Percentiles rank a stretch among this genome's conserved stretches.
Conservation (phyloP, 2,888 invertebrate genomes). For the Agonopterix subpropinquella region DNA sequence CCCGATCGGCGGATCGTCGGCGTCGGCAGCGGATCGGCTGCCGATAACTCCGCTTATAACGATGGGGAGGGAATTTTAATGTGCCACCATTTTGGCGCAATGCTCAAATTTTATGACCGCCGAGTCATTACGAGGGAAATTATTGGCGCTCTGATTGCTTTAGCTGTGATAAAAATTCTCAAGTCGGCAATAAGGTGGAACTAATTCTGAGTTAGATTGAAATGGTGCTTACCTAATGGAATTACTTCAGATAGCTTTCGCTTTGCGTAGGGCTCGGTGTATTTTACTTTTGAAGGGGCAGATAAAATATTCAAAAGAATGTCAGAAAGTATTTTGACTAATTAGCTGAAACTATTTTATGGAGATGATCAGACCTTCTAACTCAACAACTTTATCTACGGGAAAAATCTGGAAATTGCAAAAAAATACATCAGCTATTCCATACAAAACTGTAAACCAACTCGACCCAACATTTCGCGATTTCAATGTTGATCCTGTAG, state of each 20-base stretch:
- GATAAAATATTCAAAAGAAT: no score
- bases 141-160: constrained; percentile 75
- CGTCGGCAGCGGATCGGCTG: constrained; percentile 43
- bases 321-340: no score
- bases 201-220: constrained; percentile 68
- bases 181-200: constrained; percentile 73
- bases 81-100: constrained; percentile 75
- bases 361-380: no score
- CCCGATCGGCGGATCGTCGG: constrained; percentile 22
- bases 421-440: no score
- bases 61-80: constrained; percentile 75
- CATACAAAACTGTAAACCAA: no score
- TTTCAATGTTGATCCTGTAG: no score
- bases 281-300: no score
- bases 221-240: constrained; percentile 40
- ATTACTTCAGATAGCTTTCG: constrained; percentile 16
- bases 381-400: no score
- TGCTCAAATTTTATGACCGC: constrained; percentile 74
- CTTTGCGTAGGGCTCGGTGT: neutral
- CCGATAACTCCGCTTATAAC: constrained; percentile 72
- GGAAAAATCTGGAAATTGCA: no score
- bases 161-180: constrained; percentile 74
- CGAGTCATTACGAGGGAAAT: constrained; percentile 74
- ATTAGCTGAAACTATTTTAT: no score
- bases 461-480: no score